Percentiles rank a stretch among this genome's conserved stretches.
These are phyloP conservation scores for Thymelicus acteon DNA, from an alignment of 2,888 invertebrate genomes.

Conservation along the genomic window DNA sequence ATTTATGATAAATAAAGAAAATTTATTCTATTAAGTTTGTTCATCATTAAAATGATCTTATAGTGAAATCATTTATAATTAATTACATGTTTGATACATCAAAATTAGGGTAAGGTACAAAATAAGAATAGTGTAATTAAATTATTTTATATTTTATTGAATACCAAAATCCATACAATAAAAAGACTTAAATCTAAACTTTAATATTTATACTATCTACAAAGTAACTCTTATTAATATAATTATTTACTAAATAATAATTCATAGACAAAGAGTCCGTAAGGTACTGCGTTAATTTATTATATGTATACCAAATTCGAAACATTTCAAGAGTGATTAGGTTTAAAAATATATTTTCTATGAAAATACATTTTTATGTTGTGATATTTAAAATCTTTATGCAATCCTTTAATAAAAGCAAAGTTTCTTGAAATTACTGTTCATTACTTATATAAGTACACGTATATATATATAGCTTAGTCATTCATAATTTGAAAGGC, in stretches of 20 bases:
- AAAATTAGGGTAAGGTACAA: neutral
- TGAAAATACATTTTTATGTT: constrained; percentile 39
- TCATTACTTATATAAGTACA: constrained; percentile 47
- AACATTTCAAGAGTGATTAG: constrained; percentile 43
- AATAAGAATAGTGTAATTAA: constrained; percentile 9
- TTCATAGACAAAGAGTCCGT: constrained; percentile 52
- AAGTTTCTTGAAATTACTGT: constrained; percentile 25
- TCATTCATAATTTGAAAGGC: constrained; percentile 73
- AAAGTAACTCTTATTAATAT: constrained; percentile 55
- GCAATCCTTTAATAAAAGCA: constrained; percentile 36
- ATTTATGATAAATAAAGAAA: no score
- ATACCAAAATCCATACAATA: constrained; percentile 67
- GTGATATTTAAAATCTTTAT: constrained; percentile 34
- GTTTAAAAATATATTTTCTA: constrained; percentile 28
- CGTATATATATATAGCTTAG: constrained; percentile 54
- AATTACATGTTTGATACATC: no score
- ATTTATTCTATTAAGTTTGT: no score
- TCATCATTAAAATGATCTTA: no score
- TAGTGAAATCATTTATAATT: no score
- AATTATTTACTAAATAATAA: constrained; percentile 51
- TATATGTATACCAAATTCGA: constrained; percentile 57
- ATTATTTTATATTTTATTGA: constrained; percentile 30
- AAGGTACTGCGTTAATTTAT: constrained; percentile 33
- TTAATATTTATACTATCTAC: constrained; percentile 71
- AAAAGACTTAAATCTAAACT: constrained; percentile 68